phyloP scores from a whole-genome alignment of 2,113 vertebrate genomes.

The Leptodactylus fuscus region DNA sequence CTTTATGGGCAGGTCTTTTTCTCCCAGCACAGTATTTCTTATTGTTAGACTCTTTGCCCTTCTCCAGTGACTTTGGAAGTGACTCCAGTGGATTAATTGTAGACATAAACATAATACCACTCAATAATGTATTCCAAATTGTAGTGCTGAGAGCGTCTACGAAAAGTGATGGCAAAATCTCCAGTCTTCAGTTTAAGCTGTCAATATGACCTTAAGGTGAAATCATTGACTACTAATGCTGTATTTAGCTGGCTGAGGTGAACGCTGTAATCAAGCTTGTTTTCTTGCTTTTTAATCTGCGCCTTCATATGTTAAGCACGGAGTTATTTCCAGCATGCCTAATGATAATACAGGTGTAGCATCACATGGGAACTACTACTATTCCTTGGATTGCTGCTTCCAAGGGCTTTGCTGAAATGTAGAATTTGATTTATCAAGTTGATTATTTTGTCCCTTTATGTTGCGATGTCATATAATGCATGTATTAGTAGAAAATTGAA shows the following conservation, averaged over 20 bases:
- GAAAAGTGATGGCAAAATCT: slow-evolving; percentile 39
- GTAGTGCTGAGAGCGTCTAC: slow-evolving; percentile 15
- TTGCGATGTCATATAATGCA: not conserved
- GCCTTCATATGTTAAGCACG: not conserved
- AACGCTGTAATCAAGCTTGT: slow-evolving; percentile 38
- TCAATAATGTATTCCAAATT: slow-evolving; percentile 50
- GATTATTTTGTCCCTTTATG: not conserved
- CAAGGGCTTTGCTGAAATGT: not conserved
- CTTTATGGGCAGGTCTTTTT: too few relatives aligned
- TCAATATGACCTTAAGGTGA: slow-evolving; percentile 54
- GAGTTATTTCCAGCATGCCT: not conserved
- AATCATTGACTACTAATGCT: slow-evolving; percentile 54
- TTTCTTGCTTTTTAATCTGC: slow-evolving; percentile 39
- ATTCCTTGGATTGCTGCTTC: not conserved
- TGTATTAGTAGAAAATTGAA: too few relatives aligned
- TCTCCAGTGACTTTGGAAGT: slow-evolving; percentile 41
- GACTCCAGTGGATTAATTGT: slow-evolving; percentile 50
- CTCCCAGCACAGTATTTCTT: not conserved
- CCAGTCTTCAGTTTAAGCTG: slow-evolving; percentile 43
- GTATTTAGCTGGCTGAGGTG: slow-evolving; percentile 29
- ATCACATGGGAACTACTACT: not conserved
- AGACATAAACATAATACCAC: slow-evolving; percentile 46
- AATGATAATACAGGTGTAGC: not conserved
- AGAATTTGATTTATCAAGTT: not conserved
- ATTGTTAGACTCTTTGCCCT: slow-evolving; percentile 27